Evolutionary conservation across 2,888 invertebrate genomes (phyloP), one percentile per base, ranked within the genome.

Genomic region (Anthrax anthrax): DNA sequence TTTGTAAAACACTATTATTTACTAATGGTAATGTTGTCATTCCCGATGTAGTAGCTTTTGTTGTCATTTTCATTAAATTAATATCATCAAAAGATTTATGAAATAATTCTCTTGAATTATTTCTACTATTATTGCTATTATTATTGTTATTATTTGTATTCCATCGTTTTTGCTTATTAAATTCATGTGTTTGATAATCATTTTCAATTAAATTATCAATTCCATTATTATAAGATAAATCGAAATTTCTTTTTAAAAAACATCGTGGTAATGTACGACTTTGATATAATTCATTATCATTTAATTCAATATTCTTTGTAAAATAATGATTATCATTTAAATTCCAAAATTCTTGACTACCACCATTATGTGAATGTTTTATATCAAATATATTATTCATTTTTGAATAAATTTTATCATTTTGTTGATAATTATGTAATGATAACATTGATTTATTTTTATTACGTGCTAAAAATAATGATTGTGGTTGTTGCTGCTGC

Each of bases 261-360:
- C 62, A 60, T 27, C 68, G 58, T 14, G 68, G 68, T 45, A 69
- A 48, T 32, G 67, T 67, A 18, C 65, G 61, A 49, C 65, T 68
- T 47, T 64, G 62, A 52, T 59, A 57, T 34, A 57, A 37, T 17
- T 41, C 12, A 32, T 32, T 48, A 48, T 56, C 54, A 45, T 52
- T 48, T 37, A 54, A 48, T 46, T 53, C 47, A 6, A 6, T 8
- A 52, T 50, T 53, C 18, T 49, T 38, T 47, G 47, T 17, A 19
- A 37, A 29, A 10, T 41, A 23, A 23, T 41, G 41, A 18, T 41
- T 37, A 18, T 39, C 44, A n/a, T 40, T 37, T 29, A 46, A 19
- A 37, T 46, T 46, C 46, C 46, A 46, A 12, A 45, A 16, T 18
- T 27, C 44, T 32, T 32, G 29, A 32, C 29, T 32, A 32, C 29